These are phyloP conservation scores for Caradrina kadenii DNA, from an alignment of 2,888 invertebrate species.

Conservation along the genomic window DNA sequence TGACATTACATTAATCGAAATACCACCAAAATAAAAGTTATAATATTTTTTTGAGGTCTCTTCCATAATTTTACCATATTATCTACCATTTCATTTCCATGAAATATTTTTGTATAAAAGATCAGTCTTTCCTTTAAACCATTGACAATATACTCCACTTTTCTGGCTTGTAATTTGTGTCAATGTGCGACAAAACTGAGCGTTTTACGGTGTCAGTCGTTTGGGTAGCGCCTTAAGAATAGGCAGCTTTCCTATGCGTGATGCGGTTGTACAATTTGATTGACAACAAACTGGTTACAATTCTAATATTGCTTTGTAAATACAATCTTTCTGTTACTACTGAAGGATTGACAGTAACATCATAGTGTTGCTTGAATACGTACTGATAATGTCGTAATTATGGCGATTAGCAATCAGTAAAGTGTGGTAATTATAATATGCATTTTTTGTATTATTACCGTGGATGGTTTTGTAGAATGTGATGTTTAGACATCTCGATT, in stretches of 20 bases:
- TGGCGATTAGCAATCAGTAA: constrained; percentile 11
- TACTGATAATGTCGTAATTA: constrained; percentile 33
- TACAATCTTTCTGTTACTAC: constrained; percentile 14
- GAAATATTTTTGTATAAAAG: too few species aligned
- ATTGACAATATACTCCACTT: too few species aligned
- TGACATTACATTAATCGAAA: too few species aligned
- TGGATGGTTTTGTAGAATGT: background rate
- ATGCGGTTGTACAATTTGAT: constrained; percentile 23
- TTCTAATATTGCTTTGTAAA: constrained; percentile 16
- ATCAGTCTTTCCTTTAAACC: too few species aligned
- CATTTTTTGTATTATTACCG: background rate
- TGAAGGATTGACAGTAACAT: constrained; percentile 10
- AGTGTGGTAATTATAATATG: background rate
- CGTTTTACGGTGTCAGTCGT: too few species aligned
- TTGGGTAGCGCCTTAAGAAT: too few species aligned
- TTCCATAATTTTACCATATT: too few species aligned
- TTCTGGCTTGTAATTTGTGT: too few species aligned
- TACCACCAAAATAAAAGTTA: too few species aligned
- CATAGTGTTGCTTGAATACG: background rate
- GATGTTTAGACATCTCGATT: background rate
- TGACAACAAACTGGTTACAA: constrained; percentile 11
- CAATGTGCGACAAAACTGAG: too few species aligned
- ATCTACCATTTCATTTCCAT: too few species aligned
- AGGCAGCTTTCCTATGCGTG: constrained; percentile 26
- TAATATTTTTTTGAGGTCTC: too few species aligned